Conservation (phyloP, 2,888 invertebrate genomes). For the Volucella inflata region DNA sequence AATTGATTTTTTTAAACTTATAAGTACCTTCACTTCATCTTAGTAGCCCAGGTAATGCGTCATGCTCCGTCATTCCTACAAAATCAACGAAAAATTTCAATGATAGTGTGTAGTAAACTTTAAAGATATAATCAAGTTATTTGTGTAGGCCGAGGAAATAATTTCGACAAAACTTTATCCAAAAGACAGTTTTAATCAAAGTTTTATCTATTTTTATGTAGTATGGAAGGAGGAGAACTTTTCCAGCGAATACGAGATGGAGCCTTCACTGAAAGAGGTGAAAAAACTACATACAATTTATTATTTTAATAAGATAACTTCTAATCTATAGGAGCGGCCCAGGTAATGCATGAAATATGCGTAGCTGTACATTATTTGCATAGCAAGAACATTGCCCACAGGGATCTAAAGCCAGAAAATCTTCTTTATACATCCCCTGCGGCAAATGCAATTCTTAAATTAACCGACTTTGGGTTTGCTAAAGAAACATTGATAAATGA, state of each 20-base stretch:
- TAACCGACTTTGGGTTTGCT: conserved; percentile 99
- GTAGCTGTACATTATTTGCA: conserved; percentile 97
- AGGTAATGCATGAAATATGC: conserved; percentile 98
- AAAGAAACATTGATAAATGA: conserved; percentile 95
- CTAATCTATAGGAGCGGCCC: conserved; percentile 90
- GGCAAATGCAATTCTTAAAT: conserved; percentile 92
- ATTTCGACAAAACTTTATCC: no score
- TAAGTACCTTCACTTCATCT: no score
- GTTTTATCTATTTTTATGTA: conserved; percentile 78
- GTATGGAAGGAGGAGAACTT: conserved; percentile 99
- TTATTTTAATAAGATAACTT: neutral
- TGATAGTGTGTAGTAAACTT: no score
- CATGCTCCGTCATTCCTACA: no score
- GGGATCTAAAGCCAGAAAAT: conserved; percentile 99
- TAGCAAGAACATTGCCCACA: conserved; percentile 96
- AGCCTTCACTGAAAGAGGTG: conserved; percentile 96
- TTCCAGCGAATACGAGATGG: conserved; percentile 97
- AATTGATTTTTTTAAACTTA: no score
- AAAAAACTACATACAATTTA: conserved; percentile 44
- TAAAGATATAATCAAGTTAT: no score
- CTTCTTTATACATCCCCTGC: conserved; percentile 92
- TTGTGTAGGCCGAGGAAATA: no score
- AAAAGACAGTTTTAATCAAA: neutral
- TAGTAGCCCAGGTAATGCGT: no score
- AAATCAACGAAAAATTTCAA: no score